Evolutionary conservation across 2,888 invertebrate species (phyloP), one percentile per base, ranked within the genome.

Genomic region (Lysandra coridon): DNA sequence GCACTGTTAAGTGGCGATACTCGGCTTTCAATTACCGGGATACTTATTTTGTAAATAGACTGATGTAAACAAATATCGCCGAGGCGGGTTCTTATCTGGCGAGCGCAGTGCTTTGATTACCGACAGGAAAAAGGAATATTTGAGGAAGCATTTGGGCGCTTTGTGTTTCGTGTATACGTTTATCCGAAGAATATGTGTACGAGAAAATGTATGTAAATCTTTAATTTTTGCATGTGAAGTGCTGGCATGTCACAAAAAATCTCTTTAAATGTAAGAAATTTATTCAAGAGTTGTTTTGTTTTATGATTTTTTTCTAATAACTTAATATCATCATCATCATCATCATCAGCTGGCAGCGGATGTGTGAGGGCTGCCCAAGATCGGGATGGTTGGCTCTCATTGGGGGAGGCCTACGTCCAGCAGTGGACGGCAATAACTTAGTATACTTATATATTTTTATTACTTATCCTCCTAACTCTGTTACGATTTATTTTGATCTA

Each of bases 81-180:
- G 88, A 89, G 89, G 90, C 89, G 89, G 91, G 92, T 93, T 92
- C 93, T 93, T 93, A 94, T 93, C 93, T 91, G 84, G 85, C 87
- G 85, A 89, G 93, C 92, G 88, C 92, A 93, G 92, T 91, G 91
- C 90, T 93, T 92, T 93, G 93, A 94, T 93, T 93, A 92, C 78
- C 78, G 60, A 78, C 90, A 88, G 90, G 89, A 87, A 89, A 89
- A 90, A 90, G 90, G 91, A 92, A 93, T 94, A 92, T 93, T 93
- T 92, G 90, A 92, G 91, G 90, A 91, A 89, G 89, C 88, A 87
- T 89, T 88, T 84, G 86, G 86, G 85, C 88, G 88, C 90, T 90
- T 90, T 91, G 88, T 89, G 87, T 90, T 90, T 89, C 87, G 85
- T 88, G 89, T 90, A 88, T 90, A 91, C 88, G 88, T 89, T 92